Conservation (phyloP, 2,797 vertebrate species). For the Lepilemur septentrionalis region DNA sequence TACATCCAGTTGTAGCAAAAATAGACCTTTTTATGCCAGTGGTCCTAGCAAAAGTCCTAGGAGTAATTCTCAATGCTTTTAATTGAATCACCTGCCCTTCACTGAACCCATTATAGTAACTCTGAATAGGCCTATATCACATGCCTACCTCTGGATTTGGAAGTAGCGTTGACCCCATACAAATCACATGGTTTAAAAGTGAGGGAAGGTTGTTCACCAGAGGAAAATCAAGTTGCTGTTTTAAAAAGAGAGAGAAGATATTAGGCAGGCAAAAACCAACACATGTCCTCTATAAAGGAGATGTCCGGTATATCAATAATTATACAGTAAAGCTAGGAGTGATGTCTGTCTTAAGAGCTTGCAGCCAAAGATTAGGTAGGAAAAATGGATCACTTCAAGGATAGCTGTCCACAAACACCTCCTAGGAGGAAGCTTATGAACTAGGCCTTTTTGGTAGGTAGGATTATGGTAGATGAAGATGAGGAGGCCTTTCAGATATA, state of each 20-base stretch:
- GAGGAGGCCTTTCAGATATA: too few relatives aligned
- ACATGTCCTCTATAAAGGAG: background rate
- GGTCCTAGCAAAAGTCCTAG: background rate
- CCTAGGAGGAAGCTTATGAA: background rate
- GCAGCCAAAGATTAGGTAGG: background rate
- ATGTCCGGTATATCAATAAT: background rate
- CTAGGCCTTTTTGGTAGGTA: too few relatives aligned
- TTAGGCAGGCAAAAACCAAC: background rate
- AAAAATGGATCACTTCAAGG: background rate
- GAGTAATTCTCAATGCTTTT: background rate
- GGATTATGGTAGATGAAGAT: too few relatives aligned
- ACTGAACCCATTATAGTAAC: too few relatives aligned
- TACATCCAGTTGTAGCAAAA: background rate
- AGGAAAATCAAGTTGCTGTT: background rate
- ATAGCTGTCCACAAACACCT: background rate
- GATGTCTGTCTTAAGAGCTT: background rate
- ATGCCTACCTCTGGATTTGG: background rate
- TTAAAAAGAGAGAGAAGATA: background rate
- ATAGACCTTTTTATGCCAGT: background rate
- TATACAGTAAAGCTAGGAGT: background rate
- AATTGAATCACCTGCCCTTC: background rate
- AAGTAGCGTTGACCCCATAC: background rate
- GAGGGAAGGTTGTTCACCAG: background rate
- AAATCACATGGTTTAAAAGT: background rate
- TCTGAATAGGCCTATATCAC: background rate